Percentiles rank a stretch among this genome's conserved stretches.
Conservation (phyloP, 2,113 vertebrate species). For the Alouatta palliata region DNA sequence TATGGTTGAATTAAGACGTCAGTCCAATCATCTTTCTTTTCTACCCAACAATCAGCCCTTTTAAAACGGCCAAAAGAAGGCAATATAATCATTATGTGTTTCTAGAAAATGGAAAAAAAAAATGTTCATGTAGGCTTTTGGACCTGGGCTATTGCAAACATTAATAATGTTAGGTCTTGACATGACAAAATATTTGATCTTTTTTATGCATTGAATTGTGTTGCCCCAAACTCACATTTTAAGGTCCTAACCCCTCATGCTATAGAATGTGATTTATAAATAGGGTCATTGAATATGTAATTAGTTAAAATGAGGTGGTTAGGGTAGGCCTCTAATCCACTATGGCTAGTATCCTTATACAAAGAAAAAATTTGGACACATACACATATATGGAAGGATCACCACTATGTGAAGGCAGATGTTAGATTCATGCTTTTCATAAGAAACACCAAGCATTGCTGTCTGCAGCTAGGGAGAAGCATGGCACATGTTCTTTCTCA, state of each 20-base stretch:
- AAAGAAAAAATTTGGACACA: neutral
- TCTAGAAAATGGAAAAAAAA: neutral
- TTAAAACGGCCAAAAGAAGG: neutral
- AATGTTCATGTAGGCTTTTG: neutral
- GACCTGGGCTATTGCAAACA: neutral
- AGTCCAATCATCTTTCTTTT: neutral
- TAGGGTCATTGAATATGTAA: neutral
- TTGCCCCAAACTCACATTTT: neutral
- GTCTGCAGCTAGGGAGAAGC: neutral
- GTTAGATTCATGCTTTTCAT: neutral
- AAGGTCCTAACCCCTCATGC: neutral
- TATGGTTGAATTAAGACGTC: neutral
- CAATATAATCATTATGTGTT: neutral
- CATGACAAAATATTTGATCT: neutral
- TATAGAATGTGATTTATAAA: neutral
- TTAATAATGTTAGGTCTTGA: neutral
- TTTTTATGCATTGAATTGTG: neutral
- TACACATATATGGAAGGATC: neutral
- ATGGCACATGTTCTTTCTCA: neutral
- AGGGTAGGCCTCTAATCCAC: neutral
- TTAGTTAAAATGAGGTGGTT: neutral
- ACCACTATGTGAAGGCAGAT: neutral
- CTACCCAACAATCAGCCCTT: neutral
- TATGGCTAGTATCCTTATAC: neutral
- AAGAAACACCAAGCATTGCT: no score